Evolutionary conservation across 35 echinoderm and acorn worm genomes (phyloP).

Genomic region (Nesometra sesokonis): DNA sequence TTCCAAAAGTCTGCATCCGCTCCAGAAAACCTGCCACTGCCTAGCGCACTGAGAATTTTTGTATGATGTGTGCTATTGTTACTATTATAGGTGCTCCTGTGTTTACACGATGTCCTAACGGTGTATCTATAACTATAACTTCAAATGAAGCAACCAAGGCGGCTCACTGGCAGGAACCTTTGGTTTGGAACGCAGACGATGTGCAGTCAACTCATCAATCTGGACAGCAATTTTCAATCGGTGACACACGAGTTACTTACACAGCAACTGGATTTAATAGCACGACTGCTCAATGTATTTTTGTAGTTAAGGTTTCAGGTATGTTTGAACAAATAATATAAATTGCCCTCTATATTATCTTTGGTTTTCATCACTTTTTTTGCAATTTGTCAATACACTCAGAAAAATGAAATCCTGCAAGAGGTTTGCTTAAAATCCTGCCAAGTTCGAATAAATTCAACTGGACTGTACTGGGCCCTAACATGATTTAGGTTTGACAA

Average conservation of each 20-base stretch:
- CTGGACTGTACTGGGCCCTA: too few relatives aligned
- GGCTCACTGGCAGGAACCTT: neutral
- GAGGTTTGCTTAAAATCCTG: too few relatives aligned
- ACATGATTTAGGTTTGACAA: too few relatives aligned
- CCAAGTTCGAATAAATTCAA: too few relatives aligned
- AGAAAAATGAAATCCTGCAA: too few relatives aligned
- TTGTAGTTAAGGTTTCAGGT: neutral
- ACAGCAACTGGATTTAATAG: neutral
- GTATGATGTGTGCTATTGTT: too few relatives aligned
- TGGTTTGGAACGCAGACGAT: neutral
- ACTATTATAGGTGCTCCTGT: neutral
- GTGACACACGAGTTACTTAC: neutral
- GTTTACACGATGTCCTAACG: neutral
- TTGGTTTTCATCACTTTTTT: too few relatives aligned
- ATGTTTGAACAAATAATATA: neutral
- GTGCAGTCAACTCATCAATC: neutral
- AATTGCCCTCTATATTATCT: too few relatives aligned
- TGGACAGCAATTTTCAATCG: neutral
- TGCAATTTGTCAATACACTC: too few relatives aligned
- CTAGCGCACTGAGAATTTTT: too few relatives aligned
- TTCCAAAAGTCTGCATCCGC: too few relatives aligned
- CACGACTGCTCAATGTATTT: neutral
- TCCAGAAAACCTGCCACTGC: too few relatives aligned
- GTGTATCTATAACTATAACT: neutral
- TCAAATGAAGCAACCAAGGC: neutral